Evolutionary conservation across 2,797 vertebrate genomes (phyloP).

Genomic region (Enoplosus armatus): DNA sequence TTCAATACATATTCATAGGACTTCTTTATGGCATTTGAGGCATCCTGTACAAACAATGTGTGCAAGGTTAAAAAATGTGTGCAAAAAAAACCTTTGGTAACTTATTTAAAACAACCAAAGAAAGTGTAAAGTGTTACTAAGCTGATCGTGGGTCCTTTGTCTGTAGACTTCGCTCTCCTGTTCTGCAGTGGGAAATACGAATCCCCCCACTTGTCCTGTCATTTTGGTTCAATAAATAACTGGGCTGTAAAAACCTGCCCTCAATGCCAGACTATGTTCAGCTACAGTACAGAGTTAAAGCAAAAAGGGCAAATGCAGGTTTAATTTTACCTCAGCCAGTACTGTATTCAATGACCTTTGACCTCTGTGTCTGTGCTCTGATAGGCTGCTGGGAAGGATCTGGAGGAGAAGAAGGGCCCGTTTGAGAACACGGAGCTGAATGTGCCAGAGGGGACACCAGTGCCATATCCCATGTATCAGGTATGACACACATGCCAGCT

Average conservation of each 20-base stretch:
- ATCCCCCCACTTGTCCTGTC: slow-evolving; percentile 13
- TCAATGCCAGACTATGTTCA: slow-evolving; percentile 34
- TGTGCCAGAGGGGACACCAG: slow-evolving; percentile 80
- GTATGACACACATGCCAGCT: slow-evolving; percentile 68
- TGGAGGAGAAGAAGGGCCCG: slow-evolving; percentile 82
- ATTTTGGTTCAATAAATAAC: slow-evolving; percentile 82
- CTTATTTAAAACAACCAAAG: slow-evolving; percentile 38
- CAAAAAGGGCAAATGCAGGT: slow-evolving; percentile 28
- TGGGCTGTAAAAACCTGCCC: slow-evolving; percentile 34
- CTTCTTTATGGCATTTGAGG: too few species aligned
- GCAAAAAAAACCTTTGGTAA: slow-evolving; percentile 24
- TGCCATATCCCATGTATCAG: slow-evolving; percentile 80
- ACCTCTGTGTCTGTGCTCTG: slow-evolving; percentile 45
- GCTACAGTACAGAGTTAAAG: slow-evolving; percentile 9
- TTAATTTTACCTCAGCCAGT: slow-evolving; percentile 10
- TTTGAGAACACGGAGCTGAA: slow-evolving; percentile 75
- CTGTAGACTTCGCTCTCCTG: slow-evolving; percentile 73
- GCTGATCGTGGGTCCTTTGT: slow-evolving; percentile 5
- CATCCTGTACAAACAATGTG: background rate
- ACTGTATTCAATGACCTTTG: slow-evolving; percentile 42
- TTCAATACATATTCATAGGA: slow-evolving; percentile 54
- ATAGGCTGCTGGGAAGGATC: slow-evolving; percentile 77
- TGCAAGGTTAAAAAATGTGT: slow-evolving; percentile 20
- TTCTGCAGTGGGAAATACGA: slow-evolving; percentile 24
- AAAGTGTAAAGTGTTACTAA: slow-evolving; percentile 28